Base-by-base conservation (phyloP, 2,113 vertebrate species). In the Corythoichthys haematopterus region DNA sequence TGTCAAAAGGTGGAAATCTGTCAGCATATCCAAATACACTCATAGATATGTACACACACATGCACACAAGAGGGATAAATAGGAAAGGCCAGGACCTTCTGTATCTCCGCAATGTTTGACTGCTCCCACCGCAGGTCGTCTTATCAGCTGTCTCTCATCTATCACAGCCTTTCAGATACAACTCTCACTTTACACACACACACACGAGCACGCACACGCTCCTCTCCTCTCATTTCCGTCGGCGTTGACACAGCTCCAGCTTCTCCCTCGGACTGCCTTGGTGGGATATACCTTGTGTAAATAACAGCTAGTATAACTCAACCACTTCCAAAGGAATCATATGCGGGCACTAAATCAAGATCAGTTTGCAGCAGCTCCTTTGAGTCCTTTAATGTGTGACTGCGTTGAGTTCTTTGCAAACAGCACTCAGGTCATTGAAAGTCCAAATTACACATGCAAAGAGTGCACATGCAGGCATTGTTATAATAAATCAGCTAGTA, bases 91-190 rank as follows among this genome's bases (percentile, higher is more conserved):
- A 4, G 76, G 79, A 38, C 63, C 64, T 64, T 76, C 65, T 74
- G 69, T 84, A 84, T 85, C 84, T 72, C 65, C 79, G 70, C 74
- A 68, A 75, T 77, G 69, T 81, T 81, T 86, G 84, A 85, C 85
- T 87, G 80, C 73, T 72, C 57, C 70, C 77, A 82, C 84, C 79
- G 78, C 74, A 73, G 84, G 80, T 81, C 84, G 76, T 69, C 81
- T 83, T 86, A 85, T 87, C 87, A 85, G 80, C 79, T 76, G 74
- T 79, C 74, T 75, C 76, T 84, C 80, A 86, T 84, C 82, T 77
- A 80, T 84, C 78, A 80, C 79, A 64, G 61, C 64, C 57, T 55
- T 57, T 61, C 64, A 75, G 69, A 72, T 64, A 78, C 68, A 74
- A 71, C 84, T 81, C 75, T 80, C 74, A 37, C 77, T 69, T 63